Base-by-base conservation (phyloP, 2,888 invertebrate species). In the Melanotus villosus region DNA sequence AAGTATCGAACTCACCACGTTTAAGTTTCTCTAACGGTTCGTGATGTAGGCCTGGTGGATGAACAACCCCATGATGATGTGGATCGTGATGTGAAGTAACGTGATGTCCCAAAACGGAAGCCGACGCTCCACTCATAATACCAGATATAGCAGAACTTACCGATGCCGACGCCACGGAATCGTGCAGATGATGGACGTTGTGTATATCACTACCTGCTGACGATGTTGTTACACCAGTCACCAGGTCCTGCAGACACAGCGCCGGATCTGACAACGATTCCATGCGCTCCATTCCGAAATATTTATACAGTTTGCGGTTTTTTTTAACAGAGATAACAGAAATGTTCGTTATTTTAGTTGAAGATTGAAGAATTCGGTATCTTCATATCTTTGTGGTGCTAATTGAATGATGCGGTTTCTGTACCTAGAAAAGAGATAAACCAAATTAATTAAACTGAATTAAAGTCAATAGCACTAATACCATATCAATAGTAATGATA, bases 11-110 rank as follows among this genome's bases (percentile, higher is more conserved):
- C 92, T 92, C 86, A 92, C 89, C 88, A 90, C 93, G 87, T 89
- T 93, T 93, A 68, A 93, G 87, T 83, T 93, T 93, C 86, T 93
- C 93, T 70, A 93, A 82, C 5, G 93, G 92, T 80, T 93, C 92
- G 81, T 91, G 90, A 76, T 92, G 90, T 54, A 85, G 79, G 1
- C 85, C 80, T 1, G 85, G 83, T 71, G 90, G 88, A 78, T 90
- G 90, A 66, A 87, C 91, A 16, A 89, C 87, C 10, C 90, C 86
- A 0, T 89, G 89, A 54, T 89, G 89, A 23, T 90, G 84, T 64
- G 90, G 89, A 60, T 83, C 84, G 71, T 86, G 84, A n/a, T n/a
- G n/a, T 0, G 80, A 73, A 3, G 83, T 81, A 65, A 83, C 81
- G 70, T 85, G 88, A 70, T 88, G 85, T 77, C 83, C 87, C 75